Evolutionary conservation across 1,140 invertebrate species (phyloP).

Genomic region (Wasmannia auropunctata): DNA sequence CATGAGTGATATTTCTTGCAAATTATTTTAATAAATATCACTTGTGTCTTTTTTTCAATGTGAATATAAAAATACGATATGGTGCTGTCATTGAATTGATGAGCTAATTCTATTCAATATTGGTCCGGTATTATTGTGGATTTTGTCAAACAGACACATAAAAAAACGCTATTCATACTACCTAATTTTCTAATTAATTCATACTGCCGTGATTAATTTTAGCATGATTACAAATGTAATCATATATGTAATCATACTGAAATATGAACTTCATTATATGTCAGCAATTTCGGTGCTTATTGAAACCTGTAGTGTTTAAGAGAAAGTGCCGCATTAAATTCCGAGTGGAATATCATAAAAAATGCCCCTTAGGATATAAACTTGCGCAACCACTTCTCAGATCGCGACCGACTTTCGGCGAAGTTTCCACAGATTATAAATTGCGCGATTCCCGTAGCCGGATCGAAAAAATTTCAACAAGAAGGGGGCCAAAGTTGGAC

Average conservation of each 20-base stretch:
- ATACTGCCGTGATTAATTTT: conserved; percentile 1
- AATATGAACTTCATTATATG: not conserved
- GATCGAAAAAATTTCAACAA: conserved; percentile 44
- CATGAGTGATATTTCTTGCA: not conserved
- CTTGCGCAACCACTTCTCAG: conserved; percentile 22
- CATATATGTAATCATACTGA: conserved; percentile 5
- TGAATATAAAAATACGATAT: not conserved
- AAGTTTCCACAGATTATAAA: conserved; percentile 53
- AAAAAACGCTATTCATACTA: not conserved
- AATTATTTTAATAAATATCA: not conserved
- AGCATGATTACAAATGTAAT: not conserved
- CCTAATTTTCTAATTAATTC: not conserved
- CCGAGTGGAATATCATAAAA: conserved; percentile 12
- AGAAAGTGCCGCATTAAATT: conserved; percentile 2
- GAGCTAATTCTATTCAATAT: not conserved
- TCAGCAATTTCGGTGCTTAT: not conserved
- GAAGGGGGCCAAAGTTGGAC: conserved; percentile 45
- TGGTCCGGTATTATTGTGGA: not conserved
- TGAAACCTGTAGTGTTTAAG: not conserved
- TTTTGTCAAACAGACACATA: not conserved
- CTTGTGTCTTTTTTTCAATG: not conserved
- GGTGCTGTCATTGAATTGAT: not conserved
- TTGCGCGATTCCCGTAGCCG: conserved; percentile 23
- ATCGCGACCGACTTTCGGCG: conserved; percentile 26
- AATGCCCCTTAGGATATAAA: conserved; percentile 41